phyloP scores from a whole-genome alignment of 2,888 invertebrate species.

The Cantharis rufa region DNA sequence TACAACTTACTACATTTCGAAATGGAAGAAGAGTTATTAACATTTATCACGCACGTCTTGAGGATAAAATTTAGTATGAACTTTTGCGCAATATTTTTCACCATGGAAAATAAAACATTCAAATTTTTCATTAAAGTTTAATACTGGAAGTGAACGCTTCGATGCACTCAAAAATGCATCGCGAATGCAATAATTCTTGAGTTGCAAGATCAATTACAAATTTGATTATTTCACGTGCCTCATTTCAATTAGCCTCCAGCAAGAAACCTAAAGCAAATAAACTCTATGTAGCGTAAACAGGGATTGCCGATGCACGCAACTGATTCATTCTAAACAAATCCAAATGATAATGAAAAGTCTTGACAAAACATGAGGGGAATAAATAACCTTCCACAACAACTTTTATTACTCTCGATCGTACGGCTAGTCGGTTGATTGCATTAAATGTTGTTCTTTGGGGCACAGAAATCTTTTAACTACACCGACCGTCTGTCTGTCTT shows the following conservation, averaged over 20 bases:
- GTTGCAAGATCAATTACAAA: neutral
- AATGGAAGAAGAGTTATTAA: constrained; percentile 23
- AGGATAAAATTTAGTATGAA: constrained; percentile 16
- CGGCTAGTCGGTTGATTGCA: neutral
- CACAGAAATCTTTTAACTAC: neutral
- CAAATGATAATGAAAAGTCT: neutral
- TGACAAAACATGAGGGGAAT: neutral
- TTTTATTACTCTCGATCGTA: neutral
- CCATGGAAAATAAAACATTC: neutral
- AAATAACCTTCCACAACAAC: neutral
- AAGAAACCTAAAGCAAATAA: neutral
- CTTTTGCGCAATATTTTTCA: constrained; percentile 8
- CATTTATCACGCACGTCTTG: constrained; percentile 28
- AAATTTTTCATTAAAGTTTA: neutral
- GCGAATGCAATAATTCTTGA: neutral
- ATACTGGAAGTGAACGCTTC: neutral
- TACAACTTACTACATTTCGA: constrained; percentile 16
- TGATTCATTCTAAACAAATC: neutral
- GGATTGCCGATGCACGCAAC: neutral
- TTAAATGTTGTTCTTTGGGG: neutral
- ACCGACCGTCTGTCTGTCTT: neutral
- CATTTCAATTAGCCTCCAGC: neutral
- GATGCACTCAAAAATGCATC: neutral
- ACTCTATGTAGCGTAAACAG: neutral
- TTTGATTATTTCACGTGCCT: neutral